Evolutionary conservation across 2,113 vertebrate species (phyloP).

Genomic region (Oriolus oriolus): DNA sequence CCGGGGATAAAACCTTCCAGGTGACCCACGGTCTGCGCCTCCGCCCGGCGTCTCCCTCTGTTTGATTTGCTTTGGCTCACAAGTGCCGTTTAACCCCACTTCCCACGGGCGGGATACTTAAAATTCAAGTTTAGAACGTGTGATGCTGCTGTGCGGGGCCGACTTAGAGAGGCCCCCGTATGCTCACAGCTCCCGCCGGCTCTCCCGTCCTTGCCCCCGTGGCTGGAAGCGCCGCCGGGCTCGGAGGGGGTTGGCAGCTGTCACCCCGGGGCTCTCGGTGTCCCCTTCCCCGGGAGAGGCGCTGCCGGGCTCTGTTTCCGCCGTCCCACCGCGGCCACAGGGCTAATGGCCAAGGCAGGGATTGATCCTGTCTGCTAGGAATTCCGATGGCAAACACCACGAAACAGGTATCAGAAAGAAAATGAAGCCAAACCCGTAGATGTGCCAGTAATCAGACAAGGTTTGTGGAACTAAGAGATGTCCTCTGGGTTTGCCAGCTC

Average conservation of each 20-base stretch:
- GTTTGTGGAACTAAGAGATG: too few species aligned
- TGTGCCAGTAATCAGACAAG: rapidly evolving
- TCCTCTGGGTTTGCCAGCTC: background rate
- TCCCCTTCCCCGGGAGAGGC: background rate
- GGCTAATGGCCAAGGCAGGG: background rate
- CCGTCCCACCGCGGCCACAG: background rate
- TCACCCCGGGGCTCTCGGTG: background rate
- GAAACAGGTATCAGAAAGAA: rapidly evolving
- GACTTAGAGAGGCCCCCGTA: rapidly evolving
- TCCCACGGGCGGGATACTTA: background rate
- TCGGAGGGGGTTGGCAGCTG: background rate
- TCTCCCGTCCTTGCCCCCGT: background rate
- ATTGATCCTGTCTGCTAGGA: background rate
- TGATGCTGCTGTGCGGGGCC: background rate
- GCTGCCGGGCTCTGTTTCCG: background rate
- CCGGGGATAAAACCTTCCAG: rapidly evolving
- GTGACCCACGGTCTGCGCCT: background rate
- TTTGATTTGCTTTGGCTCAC: background rate
- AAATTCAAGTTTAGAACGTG: background rate
- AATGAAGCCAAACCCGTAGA: rapidly evolving
- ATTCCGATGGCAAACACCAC: background rate
- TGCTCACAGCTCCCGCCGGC: too few species aligned
- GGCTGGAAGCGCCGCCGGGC: background rate
- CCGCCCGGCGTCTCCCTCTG: background rate
- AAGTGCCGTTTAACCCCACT: background rate